Base-by-base conservation (phyloP, 1,140 invertebrate genomes). In the Dendrolimus kikuchii region DNA sequence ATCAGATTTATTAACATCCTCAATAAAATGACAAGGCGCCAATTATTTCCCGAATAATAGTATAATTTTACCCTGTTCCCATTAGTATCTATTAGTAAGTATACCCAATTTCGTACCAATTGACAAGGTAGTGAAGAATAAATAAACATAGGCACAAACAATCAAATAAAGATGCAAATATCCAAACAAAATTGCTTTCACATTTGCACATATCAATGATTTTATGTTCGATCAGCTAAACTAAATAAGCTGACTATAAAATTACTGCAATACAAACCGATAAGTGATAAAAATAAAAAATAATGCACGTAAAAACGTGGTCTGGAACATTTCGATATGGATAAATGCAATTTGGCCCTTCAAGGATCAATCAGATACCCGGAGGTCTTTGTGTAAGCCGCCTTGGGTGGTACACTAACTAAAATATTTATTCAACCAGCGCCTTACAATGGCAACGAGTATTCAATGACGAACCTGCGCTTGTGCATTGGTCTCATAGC, bases 361-460 rank as follows among this genome's bases (percentile, higher is more conserved):
- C 55, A 61, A 61, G 56, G 53, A 65, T 65, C 62, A 65, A 65
- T 65, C 62, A 59, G 38, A 52, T 43, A 39, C 47, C 49, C 41
- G 51, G 48, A 45, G 49, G 49, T 38, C 62, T 60, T 59, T 60
- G 62, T 59, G 58, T 46, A 23, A 50, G 52, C 58, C 62, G 59
- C 48, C 48, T 51, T 65, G 62, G 62, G 62, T 65, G 62, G 62
- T 51, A 53, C 53, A 50, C 53, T 59, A 57, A 60, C 50, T 59
- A 60, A 65, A 61, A 65, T 65, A 65, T 65, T 65, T 65, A 65
- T 59, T 65, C 56, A 54, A 38, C 57, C 44, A 54, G 41, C 49
- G 57, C 52, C 49, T 53, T 50, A 64, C 62, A 64, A 64, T 64
- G 55, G 58, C 57, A 64, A 53, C 55, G 55, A 52, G 59, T 60